Base-by-base conservation (phyloP, 2,113 vertebrate species). In the Sebastes schlegelii region DNA sequence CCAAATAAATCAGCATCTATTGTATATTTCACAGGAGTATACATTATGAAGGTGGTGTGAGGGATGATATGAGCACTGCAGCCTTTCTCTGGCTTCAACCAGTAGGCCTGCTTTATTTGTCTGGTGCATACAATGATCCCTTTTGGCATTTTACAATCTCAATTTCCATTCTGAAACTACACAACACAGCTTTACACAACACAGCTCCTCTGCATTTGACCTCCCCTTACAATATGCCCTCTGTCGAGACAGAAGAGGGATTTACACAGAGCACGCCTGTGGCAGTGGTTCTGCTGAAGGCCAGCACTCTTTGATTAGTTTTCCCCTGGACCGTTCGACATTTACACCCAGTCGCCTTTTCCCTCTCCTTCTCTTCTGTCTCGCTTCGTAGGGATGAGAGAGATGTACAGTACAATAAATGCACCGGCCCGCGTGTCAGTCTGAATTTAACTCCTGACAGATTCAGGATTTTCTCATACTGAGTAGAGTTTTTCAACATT, bases 291-390 rank as follows among this genome's bases (percentile, higher is more conserved):
- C 69, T 75, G 74, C 83, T 83, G 84, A 91, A 87, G 87, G 84
- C 87, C 77, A 34, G 67, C 57, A 4, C 82, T 88, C 84, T 93
- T 91, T 91, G 88, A 94, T 91, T 91, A 84, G 84, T 91, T 91
- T 89, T 85, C 72, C 80, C 72, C 46, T 70, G 69, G 69, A 83
- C 83, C 76, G 6, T 76, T 90, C 73, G 72, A 86, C 84, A 85
- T 92, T 92, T 90, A 69, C 70, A 82, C 79, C 67, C 77, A 84
- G 75, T 80, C 10, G 51, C 83, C 48, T 78, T 85, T 64, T 77
- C 16, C 10, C 34, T 61, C 42, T 71, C 48, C 63, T 65, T 71
- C 40, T 43, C 49, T 65, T 71, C 40, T 43, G 45, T 65, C 49
- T 16, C 8, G 3, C n/a, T 64, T 72, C 43, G 65, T 8, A 57